Base-by-base conservation (phyloP, 2,113 vertebrate genomes). In the Myocastor coypus region DNA sequence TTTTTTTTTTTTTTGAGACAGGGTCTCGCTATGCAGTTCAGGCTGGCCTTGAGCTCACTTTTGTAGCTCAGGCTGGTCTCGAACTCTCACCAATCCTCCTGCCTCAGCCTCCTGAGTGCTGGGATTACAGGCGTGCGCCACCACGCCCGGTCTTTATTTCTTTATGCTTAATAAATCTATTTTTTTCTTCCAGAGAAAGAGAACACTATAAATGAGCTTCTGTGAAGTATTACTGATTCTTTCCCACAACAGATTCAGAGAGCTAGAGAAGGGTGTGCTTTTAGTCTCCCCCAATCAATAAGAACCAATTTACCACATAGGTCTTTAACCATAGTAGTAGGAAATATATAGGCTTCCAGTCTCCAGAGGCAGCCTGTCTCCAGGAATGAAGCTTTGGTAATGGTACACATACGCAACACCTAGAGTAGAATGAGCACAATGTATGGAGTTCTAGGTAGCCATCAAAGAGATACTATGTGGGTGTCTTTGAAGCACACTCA, bases 381-480 rank as follows among this genome's bases (percentile, higher is more conserved):
- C 89, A 95, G 50, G 68, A 97, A 92, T 87, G 97, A 96, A 97
- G 93, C 92, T 95, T 97, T 46, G 8, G 50, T 97, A 96, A 97
- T 96, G 82, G 91, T 96, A 97, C 97, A 97, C 95, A 97, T 95
- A 93, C 95, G 87, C 95, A 97, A 98, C 98, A 96, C 94, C 97
- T 97, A 98, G 97, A 96, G 93, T 94, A 97, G 97, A 95, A 91
- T 92, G 46, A 73, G 90, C 97, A 93, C 40, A 93, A 97, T 97
- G 96, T 97, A 97, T 91, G 97, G 71, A 97, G 94, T 97, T 97
- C 94, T 92, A 97, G 97, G 98, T 87, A 83, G 34, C 95, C 96
- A 97, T 97, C 96, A 98, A 98, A 98, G 98, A 98, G 96, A 94
- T 92, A 98, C 96, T 98, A 94, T 98, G 97, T 97, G 97, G 94